Evolutionary conservation across 2,888 invertebrate genomes (phyloP).

Genomic region (Metalampra italica): DNA sequence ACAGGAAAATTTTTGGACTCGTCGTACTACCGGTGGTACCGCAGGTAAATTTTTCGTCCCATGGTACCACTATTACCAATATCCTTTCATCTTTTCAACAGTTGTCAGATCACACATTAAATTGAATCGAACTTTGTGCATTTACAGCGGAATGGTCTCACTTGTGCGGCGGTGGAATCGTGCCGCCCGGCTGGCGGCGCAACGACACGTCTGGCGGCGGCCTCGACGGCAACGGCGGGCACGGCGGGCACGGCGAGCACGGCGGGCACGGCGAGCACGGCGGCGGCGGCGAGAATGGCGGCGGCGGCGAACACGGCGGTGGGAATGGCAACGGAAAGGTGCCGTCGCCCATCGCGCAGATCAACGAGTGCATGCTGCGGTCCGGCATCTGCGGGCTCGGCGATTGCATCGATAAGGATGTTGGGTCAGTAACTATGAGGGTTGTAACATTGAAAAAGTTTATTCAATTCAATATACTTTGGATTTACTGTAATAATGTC

Average conservation of each 20-base stretch:
- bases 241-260: conserved; percentile 16
- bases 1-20: no score
- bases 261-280: conserved; percentile 4
- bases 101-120: no score
- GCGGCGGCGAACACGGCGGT: conserved; percentile 16
- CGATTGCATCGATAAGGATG: conserved; percentile 84
- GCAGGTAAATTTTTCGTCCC: no score
- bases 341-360: conserved; percentile 50
- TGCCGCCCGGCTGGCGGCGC: conserved; percentile 61
- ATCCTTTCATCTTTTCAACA: no score
- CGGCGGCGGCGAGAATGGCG: conserved; percentile 1
- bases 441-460: background rate
- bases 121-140: no score
- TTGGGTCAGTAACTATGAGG: conserved; percentile 64
- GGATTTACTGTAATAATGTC: no score
- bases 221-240: conserved; percentile 20
- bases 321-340: conserved; percentile 1
- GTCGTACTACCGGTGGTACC: no score
- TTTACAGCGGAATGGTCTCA: conserved; percentile 78
- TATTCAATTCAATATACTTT: no score
- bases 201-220: conserved; percentile 45
- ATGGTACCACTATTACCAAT: no score
- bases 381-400: conserved; percentile 87
- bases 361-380: conserved; percentile 87
- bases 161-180: conserved; percentile 70